A percentile compares a stretch with the other conserved stretches of the same genome.
Evolutionary conservation across 2,113 vertebrate species (phyloP).

Genomic region (Boulengeromyrus knoepffleri): DNA sequence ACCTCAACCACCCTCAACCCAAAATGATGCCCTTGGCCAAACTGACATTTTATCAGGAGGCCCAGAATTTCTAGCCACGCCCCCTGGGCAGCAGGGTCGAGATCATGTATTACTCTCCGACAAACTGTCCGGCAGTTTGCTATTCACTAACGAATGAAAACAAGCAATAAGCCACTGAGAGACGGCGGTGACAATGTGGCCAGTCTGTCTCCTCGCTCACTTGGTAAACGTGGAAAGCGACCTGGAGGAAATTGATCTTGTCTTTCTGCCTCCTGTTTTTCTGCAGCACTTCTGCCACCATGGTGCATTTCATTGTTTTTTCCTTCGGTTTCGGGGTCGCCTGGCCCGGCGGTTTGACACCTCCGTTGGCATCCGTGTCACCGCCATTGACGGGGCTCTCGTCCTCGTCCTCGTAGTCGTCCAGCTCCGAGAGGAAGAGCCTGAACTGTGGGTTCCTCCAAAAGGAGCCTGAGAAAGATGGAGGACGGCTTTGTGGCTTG

Average conservation of each 20-base stretch:
- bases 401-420: constrained; percentile 36
- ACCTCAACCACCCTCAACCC: too few relatives aligned
- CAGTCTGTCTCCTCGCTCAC: constrained; percentile 32
- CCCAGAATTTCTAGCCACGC: neutral
- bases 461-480: constrained; percentile 49
- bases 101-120: neutral
- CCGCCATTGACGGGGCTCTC: constrained; percentile 34
- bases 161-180: neutral
- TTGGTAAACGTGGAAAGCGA: constrained; percentile 63
- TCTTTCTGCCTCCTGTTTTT: constrained; percentile 54
- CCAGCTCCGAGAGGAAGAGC: constrained; percentile 50
- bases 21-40: too few relatives aligned
- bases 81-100: constrained; percentile 37
- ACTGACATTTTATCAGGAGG: neutral
- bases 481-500: neutral
- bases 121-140: neutral
- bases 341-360: constrained; percentile 15
- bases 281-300: constrained; percentile 67
- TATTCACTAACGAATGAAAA: neutral
- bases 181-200: neutral
- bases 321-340: constrained; percentile 36
- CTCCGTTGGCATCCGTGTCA: neutral
- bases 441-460: constrained; percentile 67
- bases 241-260: constrained; percentile 51
- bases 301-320: constrained; percentile 50